Base-by-base conservation (phyloP, 2,888 invertebrate genomes). In the Griposia aprilina region DNA sequence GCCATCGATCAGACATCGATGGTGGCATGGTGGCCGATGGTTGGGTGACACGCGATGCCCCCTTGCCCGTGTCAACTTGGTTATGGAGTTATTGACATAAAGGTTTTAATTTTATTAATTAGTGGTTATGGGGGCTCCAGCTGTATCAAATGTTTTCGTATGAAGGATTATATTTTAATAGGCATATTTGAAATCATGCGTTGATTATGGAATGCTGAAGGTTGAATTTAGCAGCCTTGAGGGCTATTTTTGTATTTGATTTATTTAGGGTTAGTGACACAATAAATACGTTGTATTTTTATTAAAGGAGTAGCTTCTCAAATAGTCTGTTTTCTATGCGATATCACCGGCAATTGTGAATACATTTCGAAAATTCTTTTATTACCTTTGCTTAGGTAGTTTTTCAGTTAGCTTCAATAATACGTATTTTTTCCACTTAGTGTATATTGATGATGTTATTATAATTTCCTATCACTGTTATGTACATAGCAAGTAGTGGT, bases 1-100 rank as follows among this genome's bases (percentile, higher is more conserved):
- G 55, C 7, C 74, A 83, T 89, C 89, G 88, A 89, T 85, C 79
- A 70, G 72, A 26, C 62, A 84, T 87, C 75, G 77, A 73, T 26
- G 76, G 74, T 41, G 73, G 78, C 59, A 36, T 17, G 75, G 67
- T 36, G 74, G 81, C 30, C 73, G 60, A 74, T 74, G 71, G 85
- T 15, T 15, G 69, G 57, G 62, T 45, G 86, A 69, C 87, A 88
- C 85, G 87, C 88, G 82, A 88, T 78, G 82, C 60, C 73, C 59
- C 48, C 80, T 23, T 50, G 15, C 60, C 30, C n/a, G 52, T 79
- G 75, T 81, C 83, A 86, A 74, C 66, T 30, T 75, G 86, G 50
- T 83, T 79, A 74, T 73, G 55, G 52, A 36, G 23, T 48, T 73
- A 52, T 83, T 63, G 63, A 62, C 30, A 63, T 63, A 36, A 0